These are phyloP conservation scores for Gavia stellata DNA, from an alignment of 2,113 vertebrate species.

Conservation along the genomic window DNA sequence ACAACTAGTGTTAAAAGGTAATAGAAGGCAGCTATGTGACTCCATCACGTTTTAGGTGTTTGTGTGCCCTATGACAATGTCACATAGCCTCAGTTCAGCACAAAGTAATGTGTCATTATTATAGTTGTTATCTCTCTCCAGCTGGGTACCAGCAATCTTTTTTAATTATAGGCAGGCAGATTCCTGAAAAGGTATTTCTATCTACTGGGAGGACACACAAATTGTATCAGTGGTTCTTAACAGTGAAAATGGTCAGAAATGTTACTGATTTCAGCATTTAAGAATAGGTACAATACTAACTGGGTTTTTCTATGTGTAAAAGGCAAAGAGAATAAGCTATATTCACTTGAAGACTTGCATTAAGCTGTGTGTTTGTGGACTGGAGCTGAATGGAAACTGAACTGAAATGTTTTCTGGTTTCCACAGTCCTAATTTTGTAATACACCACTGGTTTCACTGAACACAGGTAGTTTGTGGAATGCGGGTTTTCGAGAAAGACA, in stretches of 20 bases:
- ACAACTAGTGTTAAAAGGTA: background rate
- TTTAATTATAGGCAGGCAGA: background rate
- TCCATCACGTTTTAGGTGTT: background rate
- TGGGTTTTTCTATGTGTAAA: background rate
- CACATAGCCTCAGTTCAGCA: background rate
- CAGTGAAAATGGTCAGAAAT: background rate
- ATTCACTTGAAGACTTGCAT: background rate
- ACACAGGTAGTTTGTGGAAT: background rate
- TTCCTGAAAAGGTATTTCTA: background rate
- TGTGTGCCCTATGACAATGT: background rate
- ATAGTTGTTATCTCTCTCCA: background rate
- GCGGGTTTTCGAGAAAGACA: too few relatives aligned
- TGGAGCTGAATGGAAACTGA: slow-evolving; percentile 43
- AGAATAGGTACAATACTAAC: background rate
- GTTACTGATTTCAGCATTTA: background rate
- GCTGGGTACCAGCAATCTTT: background rate
- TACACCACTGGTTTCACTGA: slow-evolving; percentile 22
- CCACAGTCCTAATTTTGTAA: slow-evolving; percentile 9
- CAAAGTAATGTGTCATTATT: background rate
- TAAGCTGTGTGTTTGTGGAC: slow-evolving; percentile 20
- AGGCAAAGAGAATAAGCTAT: background rate
- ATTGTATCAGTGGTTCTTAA: background rate
- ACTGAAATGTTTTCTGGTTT: slow-evolving; percentile 58
- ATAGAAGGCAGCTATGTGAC: background rate
- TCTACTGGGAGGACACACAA: background rate